phyloP scores from a whole-genome alignment of 2,113 vertebrate species.

The Enhydra lutris region DNA sequence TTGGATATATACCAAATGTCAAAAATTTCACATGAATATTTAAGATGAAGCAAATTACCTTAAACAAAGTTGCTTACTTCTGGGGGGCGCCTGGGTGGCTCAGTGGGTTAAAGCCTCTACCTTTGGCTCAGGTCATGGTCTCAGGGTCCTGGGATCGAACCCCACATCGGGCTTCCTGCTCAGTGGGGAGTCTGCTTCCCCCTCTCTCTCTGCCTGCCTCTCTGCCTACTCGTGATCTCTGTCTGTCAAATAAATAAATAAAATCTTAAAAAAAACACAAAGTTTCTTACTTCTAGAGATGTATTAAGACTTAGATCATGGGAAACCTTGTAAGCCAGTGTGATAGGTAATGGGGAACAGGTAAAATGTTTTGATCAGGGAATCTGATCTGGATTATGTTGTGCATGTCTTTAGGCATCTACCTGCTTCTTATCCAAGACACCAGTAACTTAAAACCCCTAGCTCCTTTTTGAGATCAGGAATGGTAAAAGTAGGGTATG shows the following conservation, averaged over 20 bases:
- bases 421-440: neutral
- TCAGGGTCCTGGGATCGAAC: too few species aligned
- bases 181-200: too few species aligned
- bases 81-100: neutral
- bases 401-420: neutral
- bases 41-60: constrained; percentile 10
- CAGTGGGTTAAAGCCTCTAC: too few species aligned
- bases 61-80: constrained; percentile 1
- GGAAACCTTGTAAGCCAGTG: neutral
- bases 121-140: too few species aligned
- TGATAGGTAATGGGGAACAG: neutral
- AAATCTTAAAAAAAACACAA: too few species aligned
- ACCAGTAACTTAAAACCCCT: neutral
- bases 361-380: neutral
- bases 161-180: too few species aligned
- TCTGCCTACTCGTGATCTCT: too few species aligned
- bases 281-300: neutral
- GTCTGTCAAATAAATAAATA: too few species aligned
- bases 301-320: neutral
- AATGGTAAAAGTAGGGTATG: neutral
- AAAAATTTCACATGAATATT: neutral
- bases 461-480: neutral
- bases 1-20: neutral
- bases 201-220: too few species aligned
- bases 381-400: neutral